Conservation (phyloP, 2,888 invertebrate species). For the Phlogophora meticulosa region DNA sequence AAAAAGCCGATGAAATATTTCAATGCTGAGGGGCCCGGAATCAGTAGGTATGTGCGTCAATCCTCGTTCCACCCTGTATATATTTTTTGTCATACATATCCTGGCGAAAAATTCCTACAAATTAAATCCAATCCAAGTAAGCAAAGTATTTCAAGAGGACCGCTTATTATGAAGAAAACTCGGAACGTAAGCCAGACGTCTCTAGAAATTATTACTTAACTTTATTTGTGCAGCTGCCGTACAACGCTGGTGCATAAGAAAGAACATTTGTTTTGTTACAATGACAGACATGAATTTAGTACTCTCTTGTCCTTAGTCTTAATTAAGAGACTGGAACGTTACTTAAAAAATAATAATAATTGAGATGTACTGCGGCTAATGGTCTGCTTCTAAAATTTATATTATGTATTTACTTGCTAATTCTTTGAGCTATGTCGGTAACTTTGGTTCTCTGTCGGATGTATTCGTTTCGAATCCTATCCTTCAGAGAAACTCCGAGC, state of each 20-base stretch:
- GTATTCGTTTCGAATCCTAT: too few relatives aligned
- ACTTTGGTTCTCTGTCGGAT: too few relatives aligned
- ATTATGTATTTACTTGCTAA: too few relatives aligned
- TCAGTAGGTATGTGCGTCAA: too few relatives aligned
- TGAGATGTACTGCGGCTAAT: neutral
- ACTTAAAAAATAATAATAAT: neutral
- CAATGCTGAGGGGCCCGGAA: too few relatives aligned
- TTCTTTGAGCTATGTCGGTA: too few relatives aligned
- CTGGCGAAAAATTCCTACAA: neutral
- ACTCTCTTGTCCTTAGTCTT: constrained; percentile 12
- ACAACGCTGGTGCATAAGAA: constrained; percentile 43
- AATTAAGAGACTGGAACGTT: neutral
- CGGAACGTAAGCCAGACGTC: constrained; percentile 27
- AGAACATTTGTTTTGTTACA: constrained; percentile 42
- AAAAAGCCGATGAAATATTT: too few relatives aligned
- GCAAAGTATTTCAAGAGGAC: constrained; percentile 30
- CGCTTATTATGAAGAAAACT: constrained; percentile 39
- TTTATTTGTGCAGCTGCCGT: constrained; percentile 57
- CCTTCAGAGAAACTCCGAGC: too few relatives aligned
- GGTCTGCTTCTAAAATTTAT: too few relatives aligned
- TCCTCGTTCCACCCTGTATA: too few relatives aligned
- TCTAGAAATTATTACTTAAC: constrained; percentile 48
- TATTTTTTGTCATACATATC: too few relatives aligned
- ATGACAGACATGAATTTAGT: constrained; percentile 34
- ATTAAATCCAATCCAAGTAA: constrained; percentile 24